Base-by-base conservation (phyloP, 1,140 invertebrate species). In the Heterodera carotae region DNA sequence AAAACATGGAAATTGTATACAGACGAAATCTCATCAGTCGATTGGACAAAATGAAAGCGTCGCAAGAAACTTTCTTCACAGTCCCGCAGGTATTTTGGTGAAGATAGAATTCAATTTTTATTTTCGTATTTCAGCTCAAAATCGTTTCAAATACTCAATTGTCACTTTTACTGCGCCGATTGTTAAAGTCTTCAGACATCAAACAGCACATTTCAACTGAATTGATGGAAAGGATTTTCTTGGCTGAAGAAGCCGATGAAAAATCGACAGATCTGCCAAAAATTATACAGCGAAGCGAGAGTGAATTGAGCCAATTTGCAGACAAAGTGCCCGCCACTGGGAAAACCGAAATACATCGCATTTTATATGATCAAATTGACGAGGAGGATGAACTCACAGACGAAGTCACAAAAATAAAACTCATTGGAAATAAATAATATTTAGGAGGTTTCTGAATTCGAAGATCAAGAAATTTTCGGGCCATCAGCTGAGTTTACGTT, bases 11-110 rank as follows among this genome's bases (percentile, higher is more conserved):
- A 34, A 27, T 74, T 2, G 43, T 56, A 25, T 31, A 74, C 27
- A 43, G 72, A 22, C 59, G 15, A 6, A 34, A 62, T 2, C 39
- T 74, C 33, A 56, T 74, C 33, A 56, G 34, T 27, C 72, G 72
- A 0, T 62, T 74, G 43, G 72, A 74, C 5, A 59, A 64, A 22
- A 18, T 74, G 48, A 74, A 74, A 15, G 72, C 59, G 27, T 27
- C 72, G 6, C 33, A 27, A 6, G 72, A 56, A 6, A 18, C 59
- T 64, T 64, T 74, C 56, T 74, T 59, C 48, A 74, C 43, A 27
- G 59, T 74, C 27, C 72, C 72, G 3, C 72, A 74, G 56, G 72
- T 74, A 29, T 2, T 36, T 31, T 31, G 62, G 33, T 18, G 33
- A 12, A 0, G 7, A 6, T 66, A 1, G 39, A 43, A 1, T 22